Conservation (phyloP, 2,797 vertebrate genomes). For the Crossoptilon crossoptilon region DNA sequence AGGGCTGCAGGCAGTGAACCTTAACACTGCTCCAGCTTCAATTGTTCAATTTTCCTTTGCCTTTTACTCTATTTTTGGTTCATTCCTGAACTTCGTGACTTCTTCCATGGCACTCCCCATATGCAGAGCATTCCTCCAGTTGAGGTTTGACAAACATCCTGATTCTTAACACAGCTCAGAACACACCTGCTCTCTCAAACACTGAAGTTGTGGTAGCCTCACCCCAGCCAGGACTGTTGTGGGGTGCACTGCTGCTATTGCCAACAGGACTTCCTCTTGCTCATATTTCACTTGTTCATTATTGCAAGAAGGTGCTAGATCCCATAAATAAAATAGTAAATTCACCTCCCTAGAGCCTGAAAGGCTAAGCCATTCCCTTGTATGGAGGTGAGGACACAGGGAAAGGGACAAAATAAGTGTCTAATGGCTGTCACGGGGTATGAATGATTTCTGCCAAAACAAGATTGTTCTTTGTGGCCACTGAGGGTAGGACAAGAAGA, state of each 20-base stretch:
- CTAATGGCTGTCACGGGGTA: not conserved
- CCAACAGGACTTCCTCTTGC: not conserved
- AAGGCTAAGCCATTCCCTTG: not conserved
- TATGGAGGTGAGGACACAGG: not conserved
- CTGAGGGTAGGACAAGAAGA: not conserved
- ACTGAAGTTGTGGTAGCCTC: not conserved
- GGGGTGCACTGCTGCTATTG: not conserved
- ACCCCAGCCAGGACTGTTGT: not conserved
- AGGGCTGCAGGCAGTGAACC: not conserved
- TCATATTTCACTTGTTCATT: not conserved
- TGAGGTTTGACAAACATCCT: slow-evolving; percentile 2
- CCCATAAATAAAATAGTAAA: not conserved
- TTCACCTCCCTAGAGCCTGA: not conserved
- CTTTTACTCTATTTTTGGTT: not conserved
- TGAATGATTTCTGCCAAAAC: not conserved
- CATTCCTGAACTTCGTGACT: not conserved
- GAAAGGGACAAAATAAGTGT: not conserved
- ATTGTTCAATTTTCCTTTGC: not conserved
- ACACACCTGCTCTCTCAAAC: not conserved
- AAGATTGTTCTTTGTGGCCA: not conserved
- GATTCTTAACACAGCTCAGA: not conserved
- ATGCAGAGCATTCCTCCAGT: not conserved
- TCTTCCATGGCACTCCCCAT: slow-evolving; percentile 1
- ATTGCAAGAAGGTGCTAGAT: not conserved
- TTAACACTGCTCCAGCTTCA: accelerated